phyloP scores from a whole-genome alignment of 2,888 invertebrate species.

The Watsonalla cultraria region DNA sequence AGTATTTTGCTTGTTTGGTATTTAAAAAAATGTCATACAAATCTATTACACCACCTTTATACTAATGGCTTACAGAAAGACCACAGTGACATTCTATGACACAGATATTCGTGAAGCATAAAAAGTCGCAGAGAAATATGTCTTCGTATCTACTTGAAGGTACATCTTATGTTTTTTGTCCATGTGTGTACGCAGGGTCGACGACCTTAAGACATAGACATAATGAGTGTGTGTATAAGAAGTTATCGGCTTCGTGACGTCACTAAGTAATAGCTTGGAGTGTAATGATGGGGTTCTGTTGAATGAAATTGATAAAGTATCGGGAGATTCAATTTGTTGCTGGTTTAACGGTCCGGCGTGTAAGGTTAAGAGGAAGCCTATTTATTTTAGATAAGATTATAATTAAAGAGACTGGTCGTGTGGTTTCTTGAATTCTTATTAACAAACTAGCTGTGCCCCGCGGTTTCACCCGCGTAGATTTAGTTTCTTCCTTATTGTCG shows the following conservation, averaged over 20 bases:
- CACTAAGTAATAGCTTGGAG: neutral
- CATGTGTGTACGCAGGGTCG: neutral
- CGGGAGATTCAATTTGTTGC: neutral
- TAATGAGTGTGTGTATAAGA: slow-evolving; percentile 2
- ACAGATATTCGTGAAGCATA: slow-evolving; percentile 1
- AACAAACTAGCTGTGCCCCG: too few relatives aligned
- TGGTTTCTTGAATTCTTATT: too few relatives aligned
- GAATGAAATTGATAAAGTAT: slow-evolving; percentile 1
- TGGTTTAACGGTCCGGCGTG: neutral
- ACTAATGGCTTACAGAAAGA: neutral
- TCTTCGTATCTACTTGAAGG: neutral
- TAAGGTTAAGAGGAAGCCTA: neutral
- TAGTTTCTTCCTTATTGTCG: too few relatives aligned
- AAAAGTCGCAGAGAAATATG: neutral
- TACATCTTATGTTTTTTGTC: slow-evolving; percentile 1
- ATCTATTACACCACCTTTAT: neutral
- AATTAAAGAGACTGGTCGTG: too few relatives aligned
- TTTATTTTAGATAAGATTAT: too few relatives aligned
- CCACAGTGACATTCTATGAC: slow-evolving; percentile 3
- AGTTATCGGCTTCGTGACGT: slow-evolving; percentile 1
- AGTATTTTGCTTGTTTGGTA: neutral
- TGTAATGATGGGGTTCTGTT: neutral
- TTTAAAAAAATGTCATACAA: neutral
- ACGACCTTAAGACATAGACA: neutral
- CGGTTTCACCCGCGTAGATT: too few relatives aligned